A percentile compares a stretch with the other conserved stretches of the same genome.
phyloP scores from a whole-genome alignment of 1,140 invertebrate species.

The Sinonovacula constricta region DNA sequence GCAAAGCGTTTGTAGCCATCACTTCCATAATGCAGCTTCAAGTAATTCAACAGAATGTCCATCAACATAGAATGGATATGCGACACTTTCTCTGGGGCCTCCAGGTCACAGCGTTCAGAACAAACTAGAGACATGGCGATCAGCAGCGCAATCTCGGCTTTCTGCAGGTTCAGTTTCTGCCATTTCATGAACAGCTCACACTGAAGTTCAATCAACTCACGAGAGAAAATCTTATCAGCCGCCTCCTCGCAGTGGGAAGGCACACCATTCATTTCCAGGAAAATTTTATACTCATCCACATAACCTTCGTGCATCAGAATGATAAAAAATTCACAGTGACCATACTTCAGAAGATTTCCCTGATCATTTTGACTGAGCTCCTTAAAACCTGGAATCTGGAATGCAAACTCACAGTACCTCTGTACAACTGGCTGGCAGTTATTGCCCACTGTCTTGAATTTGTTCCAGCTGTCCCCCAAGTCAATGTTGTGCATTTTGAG shows the following conservation, averaged over 20 bases:
- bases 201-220: slow-evolving; percentile 30
- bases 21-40: slow-evolving; percentile 7
- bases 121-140: slow-evolving; percentile 35
- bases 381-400: slow-evolving; percentile 43
- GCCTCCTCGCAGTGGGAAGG: slow-evolving; percentile 41
- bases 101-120: slow-evolving; percentile 35
- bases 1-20: slow-evolving; percentile 33
- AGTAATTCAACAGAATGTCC: not conserved
- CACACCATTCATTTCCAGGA: slow-evolving; percentile 42
- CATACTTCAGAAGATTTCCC: slow-evolving; percentile 33
- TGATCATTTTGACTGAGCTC: slow-evolving; percentile 33
- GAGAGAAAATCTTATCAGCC: slow-evolving; percentile 49
- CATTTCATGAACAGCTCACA: slow-evolving; percentile 13
- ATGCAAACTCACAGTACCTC: slow-evolving; percentile 44
- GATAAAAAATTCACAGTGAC: slow-evolving; percentile 49
- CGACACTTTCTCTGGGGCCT: slow-evolving; percentile 19
- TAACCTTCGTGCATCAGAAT: slow-evolving; percentile 50
- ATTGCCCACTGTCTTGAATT: slow-evolving; percentile 38
- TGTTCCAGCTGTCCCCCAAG: slow-evolving; percentile 31
- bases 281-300: slow-evolving; percentile 27
- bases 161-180: slow-evolving; percentile 21
- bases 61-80: not conserved
- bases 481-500: slow-evolving; percentile 47
- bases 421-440: slow-evolving; percentile 35
- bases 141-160: slow-evolving; percentile 36